Conservation (phyloP, 2,113 vertebrate species). For the Microcebus griseorufus region DNA sequence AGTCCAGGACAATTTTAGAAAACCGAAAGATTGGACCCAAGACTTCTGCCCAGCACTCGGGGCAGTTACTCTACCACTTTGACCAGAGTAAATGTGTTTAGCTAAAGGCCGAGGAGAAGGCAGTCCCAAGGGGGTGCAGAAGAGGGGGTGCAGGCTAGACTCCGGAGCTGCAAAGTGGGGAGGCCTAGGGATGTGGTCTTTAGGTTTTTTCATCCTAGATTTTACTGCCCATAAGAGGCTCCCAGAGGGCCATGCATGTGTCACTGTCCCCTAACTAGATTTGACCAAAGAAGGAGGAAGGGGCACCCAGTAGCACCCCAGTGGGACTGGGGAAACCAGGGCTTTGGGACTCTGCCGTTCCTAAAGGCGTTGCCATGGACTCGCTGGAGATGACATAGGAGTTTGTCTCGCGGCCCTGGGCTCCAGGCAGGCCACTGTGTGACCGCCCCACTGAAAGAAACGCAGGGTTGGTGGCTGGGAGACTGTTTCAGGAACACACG, state of each 20-base stretch:
- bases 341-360: neutral
- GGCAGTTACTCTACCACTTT: neutral
- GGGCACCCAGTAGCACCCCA: rapidly evolving
- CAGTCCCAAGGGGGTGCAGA: too few relatives aligned
- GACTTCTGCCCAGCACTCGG: neutral
- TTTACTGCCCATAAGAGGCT: neutral
- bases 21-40: neutral
- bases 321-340: neutral
- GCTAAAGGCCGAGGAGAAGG: neutral
- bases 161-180: rapidly evolving
- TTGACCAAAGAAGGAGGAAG: neutral
- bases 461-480: neutral
- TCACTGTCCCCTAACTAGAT: neutral
- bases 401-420: neutral
- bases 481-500: neutral
- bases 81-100: neutral
- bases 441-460: too few relatives aligned
- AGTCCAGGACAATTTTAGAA: neutral
- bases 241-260: neutral
- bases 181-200: rapidly evolving
- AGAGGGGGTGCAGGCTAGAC: rapidly evolving
- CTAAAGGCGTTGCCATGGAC: neutral
- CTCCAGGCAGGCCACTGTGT: neutral
- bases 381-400: neutral
- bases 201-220: neutral